Conservation (phyloP, 2,797 vertebrate species). For the Podarcis lilfordi region DNA sequence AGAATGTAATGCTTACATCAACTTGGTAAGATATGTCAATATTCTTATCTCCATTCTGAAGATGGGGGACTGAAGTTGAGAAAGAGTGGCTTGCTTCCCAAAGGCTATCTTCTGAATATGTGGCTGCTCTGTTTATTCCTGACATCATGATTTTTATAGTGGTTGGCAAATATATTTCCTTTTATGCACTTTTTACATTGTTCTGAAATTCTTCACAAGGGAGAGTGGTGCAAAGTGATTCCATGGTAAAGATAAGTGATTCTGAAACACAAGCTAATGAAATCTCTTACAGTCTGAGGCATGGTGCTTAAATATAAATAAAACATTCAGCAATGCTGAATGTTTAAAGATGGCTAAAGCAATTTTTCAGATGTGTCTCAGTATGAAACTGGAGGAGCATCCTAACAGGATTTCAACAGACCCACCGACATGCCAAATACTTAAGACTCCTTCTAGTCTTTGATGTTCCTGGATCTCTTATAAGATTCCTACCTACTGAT, state of each 20-base stretch:
- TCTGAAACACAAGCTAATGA: constrained; percentile 43
- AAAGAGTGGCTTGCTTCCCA: neutral
- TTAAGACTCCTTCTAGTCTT: neutral
- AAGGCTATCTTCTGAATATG: neutral
- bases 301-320: constrained; percentile 44
- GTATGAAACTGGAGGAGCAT: constrained; percentile 13
- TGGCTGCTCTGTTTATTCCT: neutral
- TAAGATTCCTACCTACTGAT: neutral
- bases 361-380: neutral
- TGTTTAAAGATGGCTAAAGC: constrained; percentile 33
- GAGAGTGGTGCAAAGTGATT: constrained; percentile 29
- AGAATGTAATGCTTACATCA: neutral
- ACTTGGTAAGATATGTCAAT: neutral
- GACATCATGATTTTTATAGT: constrained; percentile 16
- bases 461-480: neutral
- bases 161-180: constrained; percentile 46
- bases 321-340: constrained; percentile 32
- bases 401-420: neutral
- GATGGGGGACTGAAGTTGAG: neutral
- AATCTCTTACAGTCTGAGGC: constrained; percentile 13
- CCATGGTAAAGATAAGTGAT: constrained; percentile 43
- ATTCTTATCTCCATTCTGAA: neutral
- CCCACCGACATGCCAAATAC: neutral
- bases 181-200: constrained; percentile 29
- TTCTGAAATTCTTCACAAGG: constrained; percentile 33